Evolutionary conservation across 2,113 vertebrate genomes (phyloP), one percentile per base, ranked within the genome.

Genomic region (Gallinago jamesoni): DNA sequence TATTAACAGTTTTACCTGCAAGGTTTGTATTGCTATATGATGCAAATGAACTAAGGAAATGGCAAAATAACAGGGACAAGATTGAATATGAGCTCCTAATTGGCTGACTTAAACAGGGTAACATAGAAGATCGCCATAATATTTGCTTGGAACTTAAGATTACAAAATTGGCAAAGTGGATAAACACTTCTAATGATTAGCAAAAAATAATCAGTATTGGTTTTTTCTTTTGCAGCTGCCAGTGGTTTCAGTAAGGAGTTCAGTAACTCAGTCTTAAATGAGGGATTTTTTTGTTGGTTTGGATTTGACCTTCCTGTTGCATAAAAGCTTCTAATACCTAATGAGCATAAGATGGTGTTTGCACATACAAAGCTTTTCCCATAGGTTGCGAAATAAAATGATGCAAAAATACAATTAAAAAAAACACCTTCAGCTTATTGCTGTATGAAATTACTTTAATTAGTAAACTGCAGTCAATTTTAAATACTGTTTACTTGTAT

Each of bases 201-300:
- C 30, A 57, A 57, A 79, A 81, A 87, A 41, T 82, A 82, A 94
- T 69, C n/a, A 50, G 78, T 76, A n/a, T 76, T 89, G 91, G 15
- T 85, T 53, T 89, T 87, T 91, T 94, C 68, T 94, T 86, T 96
- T 96, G 87, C 90, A 97, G 86, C 96, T 94, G 73, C 86, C 76
- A 37, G 31, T 94, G 88, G 66, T 93, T 89, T 96, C 86, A 95
- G 73, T 93, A 92, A 90, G 91, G 50, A 96, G 60, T 82, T 90
- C 53, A 93, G 41, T 93, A 41, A 85, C 48, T 78, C 33, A 37
- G 31, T 66, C 45, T 87, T 77, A 89, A 86, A 72, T 93, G 30
- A 90, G 55, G 27, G 68, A 15, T 14, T 66, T 63, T 30, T 8
- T 55, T 50, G 6, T 77, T 78, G 72, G 22, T 81, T 76, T 95